Evolutionary conservation across 2,113 vertebrate species (phyloP), one percentile per base, ranked within the genome.

Genomic region (Engystomops pustulosus): DNA sequence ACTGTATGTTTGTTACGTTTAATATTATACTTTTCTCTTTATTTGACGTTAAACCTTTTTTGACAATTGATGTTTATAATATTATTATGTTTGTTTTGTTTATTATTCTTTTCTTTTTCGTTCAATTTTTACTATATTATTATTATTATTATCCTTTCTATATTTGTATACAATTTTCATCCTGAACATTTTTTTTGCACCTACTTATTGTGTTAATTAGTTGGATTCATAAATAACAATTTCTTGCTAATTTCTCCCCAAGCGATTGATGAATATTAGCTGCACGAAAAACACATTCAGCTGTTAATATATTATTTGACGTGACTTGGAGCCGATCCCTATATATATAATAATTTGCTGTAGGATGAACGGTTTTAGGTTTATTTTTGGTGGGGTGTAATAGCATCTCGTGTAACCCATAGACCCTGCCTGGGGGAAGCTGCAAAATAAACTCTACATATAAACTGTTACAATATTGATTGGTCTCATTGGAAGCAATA

Each of bases 141-240:
- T 12, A 12, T 45, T 2, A 45, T 45, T 45, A 12, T 45, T 12
- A 12, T 45, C 44, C 12, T 45, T 8, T 41, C 38, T 41, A 41
- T 41, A 11, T 45, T n/a, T n/a, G n/a, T 45, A 45, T 2, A 45
- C 14, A 45, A 45, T 12, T 45, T 45, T 8, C 10, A 2, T 45
- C 11, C 11, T 45, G 2, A 45, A 45, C 10, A 1, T 11, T 12
- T 45, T 45, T 45, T 34, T 38, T 60, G 25, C 80, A 76, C 70
- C 41, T 44, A 25, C 20, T 23, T 25, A 51, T 8, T 18, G 55
- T 67, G 70, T 49, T 83, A 67, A 83, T 67, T 27, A 83, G 60
- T 45, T 49, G 76, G n/a, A 65, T 60, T 83, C 49, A 67, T 83
- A 76, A 38, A 51, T 34, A 51, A 18, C 23, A 41, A 8, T 45